Evolutionary conservation across 2,113 vertebrate species (phyloP), one percentile per base, ranked within the genome.

Genomic region (Tychaedon coryphoeus): DNA sequence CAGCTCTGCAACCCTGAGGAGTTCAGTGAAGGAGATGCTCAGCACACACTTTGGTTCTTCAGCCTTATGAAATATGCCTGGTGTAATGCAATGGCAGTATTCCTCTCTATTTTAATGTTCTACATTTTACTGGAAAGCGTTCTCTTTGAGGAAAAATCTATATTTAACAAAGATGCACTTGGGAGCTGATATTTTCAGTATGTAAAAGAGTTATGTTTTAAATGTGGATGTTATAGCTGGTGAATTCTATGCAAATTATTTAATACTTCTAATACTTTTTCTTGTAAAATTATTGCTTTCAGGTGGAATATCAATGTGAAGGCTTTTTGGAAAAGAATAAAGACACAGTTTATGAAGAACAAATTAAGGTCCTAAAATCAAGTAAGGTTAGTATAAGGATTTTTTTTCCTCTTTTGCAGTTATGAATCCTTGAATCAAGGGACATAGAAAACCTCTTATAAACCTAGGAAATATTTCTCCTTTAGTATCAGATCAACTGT

Each of bases 241-340:
- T 67, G 50, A 83, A 48, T 71, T 85, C n/a, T 66, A 14, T 76
- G 40, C 28, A 66, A 93, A 79, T 58, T 43, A 28, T 38, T 75
- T 56, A 82, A 48, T 51, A 29, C 10, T 70, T 91, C 5, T 34
- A 72, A 61, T 61, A n/a, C 26, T 85, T 83, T 51, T 4, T 72
- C 54, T 86, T 61, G 24, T 56, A 93, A 60, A 93, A 88, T 79
- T 0, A 4, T 83, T 84, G 4, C 93, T 98, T 98, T 90, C 97
- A 99, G 99, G 99, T 99, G 83, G 99, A 99, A 92, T 99, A 99
- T 95, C 99, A 99, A 73, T 99, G 99, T 96, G 99, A 99, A 40
- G 99, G 99, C 36, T 99, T 99, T 98, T 97, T 99, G 86, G 99
- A 99, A 97, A 99, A 99, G 97, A 99, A 99, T 97, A 99, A 99